phyloP scores from a whole-genome alignment of 2,113 vertebrate species.

The Penelope pileata region DNA sequence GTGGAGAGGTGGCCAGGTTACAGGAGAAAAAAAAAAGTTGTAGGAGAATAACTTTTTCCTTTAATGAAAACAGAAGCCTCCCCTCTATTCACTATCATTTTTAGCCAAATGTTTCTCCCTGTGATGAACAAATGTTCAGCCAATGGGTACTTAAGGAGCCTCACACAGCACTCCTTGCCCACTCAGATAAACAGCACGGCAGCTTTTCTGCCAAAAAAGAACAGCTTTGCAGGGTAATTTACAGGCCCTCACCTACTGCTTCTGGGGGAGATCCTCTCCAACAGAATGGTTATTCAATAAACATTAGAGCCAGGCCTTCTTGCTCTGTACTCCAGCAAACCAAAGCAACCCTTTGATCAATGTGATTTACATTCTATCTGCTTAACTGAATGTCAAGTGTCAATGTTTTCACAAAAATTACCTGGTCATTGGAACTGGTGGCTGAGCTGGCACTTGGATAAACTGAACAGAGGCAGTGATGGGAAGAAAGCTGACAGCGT shows the following conservation, averaged over 20 bases:
- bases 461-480: constrained; percentile 89
- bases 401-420: constrained; percentile 7
- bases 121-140: background rate
- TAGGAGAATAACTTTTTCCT: background rate
- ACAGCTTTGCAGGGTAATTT: background rate
- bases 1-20: background rate
- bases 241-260: background rate
- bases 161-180: background rate
- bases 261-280: background rate
- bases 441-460: constrained; percentile 78
- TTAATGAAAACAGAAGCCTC: background rate
- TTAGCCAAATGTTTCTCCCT: background rate
- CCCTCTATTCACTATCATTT: background rate
- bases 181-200: background rate
- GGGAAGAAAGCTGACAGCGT: constrained; percentile 75
- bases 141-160: background rate
- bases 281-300: background rate
- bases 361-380: background rate
- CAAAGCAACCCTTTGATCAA: background rate
- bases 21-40: background rate
- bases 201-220: background rate
- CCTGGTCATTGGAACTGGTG: constrained; percentile 81
- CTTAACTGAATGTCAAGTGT: background rate
- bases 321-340: background rate
- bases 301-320: background rate